These are phyloP conservation scores for Danionella cerebrum DNA, from an alignment of 2,113 vertebrate species.

Conservation along the genomic window DNA sequence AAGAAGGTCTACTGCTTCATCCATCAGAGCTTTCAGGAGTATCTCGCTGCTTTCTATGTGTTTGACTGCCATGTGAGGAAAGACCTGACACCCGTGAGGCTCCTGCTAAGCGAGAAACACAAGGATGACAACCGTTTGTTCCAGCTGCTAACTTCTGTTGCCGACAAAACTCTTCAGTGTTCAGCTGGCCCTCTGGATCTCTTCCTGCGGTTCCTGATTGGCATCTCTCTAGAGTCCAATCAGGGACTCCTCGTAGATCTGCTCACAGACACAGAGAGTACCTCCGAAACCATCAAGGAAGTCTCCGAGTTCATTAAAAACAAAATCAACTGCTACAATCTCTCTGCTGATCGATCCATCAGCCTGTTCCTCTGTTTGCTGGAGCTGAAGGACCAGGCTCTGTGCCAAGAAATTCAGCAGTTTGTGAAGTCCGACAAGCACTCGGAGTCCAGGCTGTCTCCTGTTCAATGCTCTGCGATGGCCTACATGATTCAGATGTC, in stretches of 20 bases:
- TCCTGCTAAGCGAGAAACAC: neutral
- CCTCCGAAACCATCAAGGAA: neutral
- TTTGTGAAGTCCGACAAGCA: neutral
- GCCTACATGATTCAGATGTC: neutral
- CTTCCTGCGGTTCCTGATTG: neutral
- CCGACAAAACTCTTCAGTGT: neutral
- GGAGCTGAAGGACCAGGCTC: neutral
- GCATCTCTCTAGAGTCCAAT: neutral
- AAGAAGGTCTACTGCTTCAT: neutral
- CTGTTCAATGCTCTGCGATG: neutral
- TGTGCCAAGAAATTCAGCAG: neutral
- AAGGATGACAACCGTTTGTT: neutral
- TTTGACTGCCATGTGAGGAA: neutral
- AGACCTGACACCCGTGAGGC: neutral
- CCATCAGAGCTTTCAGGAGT: neutral
- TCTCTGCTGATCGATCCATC: neutral
- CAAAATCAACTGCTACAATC: neutral
- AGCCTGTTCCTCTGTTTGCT: neutral
- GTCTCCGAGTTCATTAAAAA: neutral
- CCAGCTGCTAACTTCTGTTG: neutral
- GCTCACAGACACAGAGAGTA: neutral
- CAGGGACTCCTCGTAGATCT: neutral
- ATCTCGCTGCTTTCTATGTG: neutral
- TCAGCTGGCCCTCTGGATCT: neutral
- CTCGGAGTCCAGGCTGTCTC: neutral